These are phyloP conservation scores for Neodiprion fabricii DNA, from an alignment of 1,140 invertebrate genomes.

Conservation along the genomic window DNA sequence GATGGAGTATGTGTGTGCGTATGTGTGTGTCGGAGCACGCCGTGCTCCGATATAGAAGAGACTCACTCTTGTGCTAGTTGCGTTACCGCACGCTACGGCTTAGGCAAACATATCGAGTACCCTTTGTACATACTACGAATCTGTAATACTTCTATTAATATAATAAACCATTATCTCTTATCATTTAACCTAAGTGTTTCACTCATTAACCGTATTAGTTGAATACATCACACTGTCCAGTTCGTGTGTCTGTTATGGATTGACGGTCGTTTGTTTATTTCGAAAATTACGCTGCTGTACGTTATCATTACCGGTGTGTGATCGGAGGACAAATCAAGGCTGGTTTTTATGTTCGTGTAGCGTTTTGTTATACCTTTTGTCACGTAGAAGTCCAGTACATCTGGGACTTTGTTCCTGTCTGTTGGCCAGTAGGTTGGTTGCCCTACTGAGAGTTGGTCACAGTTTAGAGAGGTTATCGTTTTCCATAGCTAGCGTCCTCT, in stretches of 20 bases:
- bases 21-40: too few species aligned
- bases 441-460: slow-evolving; percentile 37
- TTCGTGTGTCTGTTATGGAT: slow-evolving; percentile 27
- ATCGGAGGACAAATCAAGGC: slow-evolving; percentile 33
- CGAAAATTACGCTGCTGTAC: slow-evolving; percentile 20
- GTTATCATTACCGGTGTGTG: slow-evolving; percentile 35
- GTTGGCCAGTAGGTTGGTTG: slow-evolving; percentile 54
- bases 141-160: too few species aligned
- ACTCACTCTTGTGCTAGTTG: too few species aligned
- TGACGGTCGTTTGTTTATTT: slow-evolving; percentile 12
- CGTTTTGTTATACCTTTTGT: slow-evolving; percentile 29
- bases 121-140: too few species aligned
- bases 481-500: slow-evolving; percentile 41
- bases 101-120: too few species aligned
- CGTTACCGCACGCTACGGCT: too few species aligned
- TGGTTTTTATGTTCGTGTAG: slow-evolving; percentile 26
- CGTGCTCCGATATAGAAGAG: too few species aligned
- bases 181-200: too few species aligned
- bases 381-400: slow-evolving; percentile 49
- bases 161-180: too few species aligned
- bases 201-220: too few species aligned
- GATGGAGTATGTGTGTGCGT: too few species aligned
- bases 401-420: slow-evolving; percentile 45
- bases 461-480: slow-evolving; percentile 34
- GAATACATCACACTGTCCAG: background rate